phyloP scores from a whole-genome alignment of 2,113 vertebrate species.

The Upupa epops region DNA sequence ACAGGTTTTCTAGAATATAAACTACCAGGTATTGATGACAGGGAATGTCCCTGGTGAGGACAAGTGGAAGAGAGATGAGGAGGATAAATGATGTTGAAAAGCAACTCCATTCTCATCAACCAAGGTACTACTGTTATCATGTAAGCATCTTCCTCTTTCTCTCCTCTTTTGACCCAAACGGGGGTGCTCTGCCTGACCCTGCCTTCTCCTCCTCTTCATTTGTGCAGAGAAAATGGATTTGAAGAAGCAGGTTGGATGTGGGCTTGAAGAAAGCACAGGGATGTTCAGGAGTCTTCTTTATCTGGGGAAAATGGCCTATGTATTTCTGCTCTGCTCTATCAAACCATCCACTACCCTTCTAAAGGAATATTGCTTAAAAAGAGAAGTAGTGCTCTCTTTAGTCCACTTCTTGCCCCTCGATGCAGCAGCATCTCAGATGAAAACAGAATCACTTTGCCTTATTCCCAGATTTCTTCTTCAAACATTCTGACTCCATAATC shows the following conservation, averaged over 20 bases:
- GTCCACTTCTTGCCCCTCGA: neutral
- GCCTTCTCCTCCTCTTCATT: neutral
- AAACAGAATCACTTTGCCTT: neutral
- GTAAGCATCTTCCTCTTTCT: neutral
- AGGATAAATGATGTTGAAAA: neutral
- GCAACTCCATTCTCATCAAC: neutral
- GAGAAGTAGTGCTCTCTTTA: neutral
- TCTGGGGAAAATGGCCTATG: neutral
- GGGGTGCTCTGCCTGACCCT: neutral
- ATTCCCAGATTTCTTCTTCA: neutral
- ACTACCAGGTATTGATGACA: neutral
- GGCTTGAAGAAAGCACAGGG: neutral
- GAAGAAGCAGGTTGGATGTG: neutral
- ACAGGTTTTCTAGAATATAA: neutral
- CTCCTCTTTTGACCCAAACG: neutral
- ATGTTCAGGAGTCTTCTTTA: neutral
- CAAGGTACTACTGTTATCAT: neutral
- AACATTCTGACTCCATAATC: neutral
- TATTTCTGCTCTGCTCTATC: neutral
- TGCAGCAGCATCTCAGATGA: neutral
- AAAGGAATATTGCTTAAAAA: conserved; percentile 3
- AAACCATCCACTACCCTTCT: neutral
- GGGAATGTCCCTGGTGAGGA: neutral
- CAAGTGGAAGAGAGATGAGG: neutral
- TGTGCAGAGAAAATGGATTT: neutral